Base-by-base conservation (phyloP, 1,140 invertebrate species). In the Lordiphosa mommai region DNA sequence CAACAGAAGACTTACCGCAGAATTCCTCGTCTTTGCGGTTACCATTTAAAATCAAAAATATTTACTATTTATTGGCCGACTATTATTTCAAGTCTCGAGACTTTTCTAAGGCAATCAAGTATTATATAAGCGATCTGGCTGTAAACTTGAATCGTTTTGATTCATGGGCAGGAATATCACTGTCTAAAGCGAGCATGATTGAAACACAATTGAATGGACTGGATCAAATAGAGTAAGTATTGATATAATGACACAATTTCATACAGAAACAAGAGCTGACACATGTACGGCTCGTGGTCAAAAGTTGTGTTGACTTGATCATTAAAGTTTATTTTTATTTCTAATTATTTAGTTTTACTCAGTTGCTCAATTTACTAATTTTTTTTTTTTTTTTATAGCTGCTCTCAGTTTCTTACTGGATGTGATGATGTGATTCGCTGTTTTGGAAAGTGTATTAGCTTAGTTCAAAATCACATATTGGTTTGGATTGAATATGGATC, bases 1-100 rank as follows among this genome's bases (percentile, higher is more conserved):
- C 91, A 12, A 10, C 7, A 13, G 89, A 74, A 16, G 89, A 92
- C 2, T 93, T 41, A 92, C 93, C 1, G 72, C 76, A 4, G 88
- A 92, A 9, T 34, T 10, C 23, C 72, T 84, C 30, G 2, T 9
- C 2, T n/a, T 16, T 30, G 10, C 63, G 88, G 7, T 72, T 91
- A 10, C 92, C 91, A 1, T 90, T 90, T 68, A 89, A 92, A 71
- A 91, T 94, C 61, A 89, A 91, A 10, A 93, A 95, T 33, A 93
- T 97, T 37, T 98, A 95, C 88, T 98, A 97, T 87, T 90, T 98
- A 2, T 88, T 98, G 27, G 97, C 93, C 4, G 97, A 98, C 90
- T 96, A 95, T 90, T 94, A 98, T 89, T 97, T 98, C 80, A 99
- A 98, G 89, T 91, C 90, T 71, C 94, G 94, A 63, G 95, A 95